These are phyloP conservation scores for Acomys russatus DNA, from an alignment of 2,797 vertebrate genomes.

Conservation along the genomic window DNA sequence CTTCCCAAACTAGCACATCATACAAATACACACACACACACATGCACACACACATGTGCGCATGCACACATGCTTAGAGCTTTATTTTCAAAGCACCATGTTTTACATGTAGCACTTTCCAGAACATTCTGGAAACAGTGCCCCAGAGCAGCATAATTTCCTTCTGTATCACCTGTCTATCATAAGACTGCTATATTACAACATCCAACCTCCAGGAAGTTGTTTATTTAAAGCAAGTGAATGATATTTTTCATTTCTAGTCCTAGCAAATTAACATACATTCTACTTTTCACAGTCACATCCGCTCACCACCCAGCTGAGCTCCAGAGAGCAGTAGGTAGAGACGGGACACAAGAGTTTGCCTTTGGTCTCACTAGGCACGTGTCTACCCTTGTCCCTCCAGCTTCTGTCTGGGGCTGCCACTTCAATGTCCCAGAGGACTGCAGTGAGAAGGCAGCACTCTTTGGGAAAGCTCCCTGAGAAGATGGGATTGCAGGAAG, in stretches of 20 bases:
- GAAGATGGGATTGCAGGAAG: background rate
- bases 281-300: constrained; percentile 1
- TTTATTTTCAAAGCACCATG: constrained; percentile 34
- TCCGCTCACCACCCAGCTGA: constrained; percentile 7
- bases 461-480: background rate
- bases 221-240: constrained; percentile 70
- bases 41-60: too few species aligned
- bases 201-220: constrained; percentile 60
- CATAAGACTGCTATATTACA: background rate
- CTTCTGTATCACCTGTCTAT: constrained; percentile 10
- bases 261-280: constrained; percentile 23
- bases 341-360: background rate
- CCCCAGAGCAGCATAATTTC: background rate
- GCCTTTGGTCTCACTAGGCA: background rate
- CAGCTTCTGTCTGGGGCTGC: background rate
- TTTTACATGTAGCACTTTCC: background rate
- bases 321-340: background rate
- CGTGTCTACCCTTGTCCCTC: background rate
- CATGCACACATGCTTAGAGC: background rate
- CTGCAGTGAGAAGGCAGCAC: background rate
- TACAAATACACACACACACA: background rate
- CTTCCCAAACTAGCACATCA: constrained; percentile 2
- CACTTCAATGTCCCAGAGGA: background rate
- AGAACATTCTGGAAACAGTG: constrained; percentile 36
- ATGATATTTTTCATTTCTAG: constrained; percentile 55